Evolutionary conservation across 2,113 vertebrate species (phyloP), one percentile per base, ranked within the genome.

Genomic region (Pseudopipra pipra): DNA sequence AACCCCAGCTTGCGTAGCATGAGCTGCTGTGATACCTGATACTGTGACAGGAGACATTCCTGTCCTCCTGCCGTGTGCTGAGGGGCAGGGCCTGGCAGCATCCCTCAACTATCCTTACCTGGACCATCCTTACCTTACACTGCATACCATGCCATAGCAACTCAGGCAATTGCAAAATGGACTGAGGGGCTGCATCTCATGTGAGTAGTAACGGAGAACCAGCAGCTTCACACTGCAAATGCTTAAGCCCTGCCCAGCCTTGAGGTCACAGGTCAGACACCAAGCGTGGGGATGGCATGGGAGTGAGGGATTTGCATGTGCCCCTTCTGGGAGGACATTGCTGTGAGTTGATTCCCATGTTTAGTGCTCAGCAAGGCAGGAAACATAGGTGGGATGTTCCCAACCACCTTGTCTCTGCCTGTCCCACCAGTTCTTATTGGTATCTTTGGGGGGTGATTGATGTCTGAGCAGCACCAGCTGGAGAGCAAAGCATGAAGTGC

Each of bases 41-140:
- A 9, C 18, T 71, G 17, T 4, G 4, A 30, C 41, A 71, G 52
- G 52, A 37, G 44, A 46, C 4, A 5, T 25, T 85, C 6, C 22
- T 6, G 3, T 77, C 9, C 9, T 41, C 28, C 35, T 61, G 54
- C 54, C 1, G 0, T 15, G 0, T n/a, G 56, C 12, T 3, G 37
- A 92, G 37, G 9, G 61, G n/a, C 11, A 44, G 55, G 10, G 43
- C 33, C 27, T 44, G 43, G 37, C 28, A 61, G 2, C 17, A 16
- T 83, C 41, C 8, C n/a, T 68, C 30, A 21, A 0, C 37, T 55
- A 1, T 47, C 13, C 56, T 83, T 31, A 9, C 37, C 12, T 68
- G 74, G 19, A 22, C 46, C 30, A 11, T 82, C n/a, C 51, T 67
- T 71, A 31, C 37, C 65, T 82, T 4, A 1, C 2, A 3, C 33